A percentile compares a stretch with the other conserved stretches of the same genome.
Evolutionary conservation across 2,888 invertebrate species (phyloP).

Genomic region (Auanema freiburgensis): DNA sequence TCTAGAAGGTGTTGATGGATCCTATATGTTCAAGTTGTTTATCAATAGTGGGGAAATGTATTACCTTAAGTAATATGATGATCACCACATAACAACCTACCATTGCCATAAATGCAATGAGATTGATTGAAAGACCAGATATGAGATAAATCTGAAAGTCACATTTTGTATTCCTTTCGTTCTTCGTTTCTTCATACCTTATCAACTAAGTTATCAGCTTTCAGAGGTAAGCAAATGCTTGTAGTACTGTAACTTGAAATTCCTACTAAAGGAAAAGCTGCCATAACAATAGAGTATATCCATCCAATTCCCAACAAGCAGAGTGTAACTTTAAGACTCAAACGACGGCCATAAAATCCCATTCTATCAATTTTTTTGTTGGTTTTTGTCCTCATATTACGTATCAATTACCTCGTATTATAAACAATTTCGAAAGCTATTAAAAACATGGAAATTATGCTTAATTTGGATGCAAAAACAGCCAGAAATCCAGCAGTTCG

Average conservation of each 20-base stretch:
- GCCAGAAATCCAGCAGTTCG: slow-evolving; percentile 91
- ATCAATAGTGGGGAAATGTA: neutral
- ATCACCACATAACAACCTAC: slow-evolving; percentile 72
- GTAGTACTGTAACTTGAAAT: slow-evolving; percentile 92
- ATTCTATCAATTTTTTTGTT: slow-evolving; percentile 65
- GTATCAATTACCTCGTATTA: slow-evolving; percentile 46
- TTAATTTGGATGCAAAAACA: slow-evolving; percentile 85
- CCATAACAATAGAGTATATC: slow-evolving; percentile 72
- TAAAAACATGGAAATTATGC: slow-evolving; percentile 91
- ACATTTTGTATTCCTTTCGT: neutral
- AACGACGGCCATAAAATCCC: slow-evolving; percentile 85
- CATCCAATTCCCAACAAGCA: slow-evolving; percentile 66
- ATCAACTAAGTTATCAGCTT: slow-evolving; percentile 79
- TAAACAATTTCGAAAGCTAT: slow-evolving; percentile 70
- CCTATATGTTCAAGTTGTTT: neutral
- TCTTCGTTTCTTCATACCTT: slow-evolving; percentile 67
- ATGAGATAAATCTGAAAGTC: slow-evolving; percentile 43
- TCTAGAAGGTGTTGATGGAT: slow-evolving; percentile 26
- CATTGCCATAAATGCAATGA: slow-evolving; percentile 87
- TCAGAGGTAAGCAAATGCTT: slow-evolving; percentile 93
- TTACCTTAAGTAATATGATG: slow-evolving; percentile 47
- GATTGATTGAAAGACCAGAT: slow-evolving; percentile 80
- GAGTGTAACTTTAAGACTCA: slow-evolving; percentile 65
- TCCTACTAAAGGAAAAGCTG: slow-evolving; percentile 83
- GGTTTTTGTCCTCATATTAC: neutral